phyloP scores from a whole-genome alignment of 92 coral and sea anemone genomes.

The Porites evermanni region DNA sequence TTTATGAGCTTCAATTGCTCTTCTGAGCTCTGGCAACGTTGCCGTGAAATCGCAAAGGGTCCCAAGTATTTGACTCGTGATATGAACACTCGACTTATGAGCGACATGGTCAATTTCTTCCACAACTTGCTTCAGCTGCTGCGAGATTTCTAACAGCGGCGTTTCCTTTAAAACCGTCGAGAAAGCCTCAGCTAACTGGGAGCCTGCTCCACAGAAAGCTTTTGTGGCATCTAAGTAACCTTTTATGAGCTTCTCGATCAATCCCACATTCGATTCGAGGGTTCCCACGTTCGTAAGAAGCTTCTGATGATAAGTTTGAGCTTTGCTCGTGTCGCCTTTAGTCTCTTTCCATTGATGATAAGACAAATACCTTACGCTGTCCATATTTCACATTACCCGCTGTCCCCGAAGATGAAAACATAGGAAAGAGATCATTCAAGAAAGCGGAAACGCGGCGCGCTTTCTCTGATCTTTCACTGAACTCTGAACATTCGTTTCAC shows the following conservation, averaged over 20 bases:
- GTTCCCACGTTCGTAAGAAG: conserved; percentile 84
- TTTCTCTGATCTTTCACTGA: conserved; percentile 14
- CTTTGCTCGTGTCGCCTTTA: conserved; percentile 76
- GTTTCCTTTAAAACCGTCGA: conserved; percentile 93
- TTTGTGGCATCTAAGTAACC: conserved; percentile 95
- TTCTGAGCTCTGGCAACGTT: conserved; percentile 89
- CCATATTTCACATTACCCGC: conserved; percentile 57
- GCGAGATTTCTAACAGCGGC: conserved; percentile 93
- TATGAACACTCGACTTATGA: conserved; percentile 91
- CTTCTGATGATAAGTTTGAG: conserved; percentile 79
- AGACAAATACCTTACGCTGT: conserved; percentile 87
- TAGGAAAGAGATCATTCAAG: background rate
- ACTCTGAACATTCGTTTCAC: conserved; percentile 5
- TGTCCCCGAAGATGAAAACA: conserved; percentile 25
- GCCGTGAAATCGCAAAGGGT: conserved; percentile 94
- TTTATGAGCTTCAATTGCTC: conserved; percentile 96
- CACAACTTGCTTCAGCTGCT: conserved; percentile 95
- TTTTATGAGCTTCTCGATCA: conserved; percentile 85
- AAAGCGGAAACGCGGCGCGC: conserved; percentile 2
- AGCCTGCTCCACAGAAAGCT: conserved; percentile 97
- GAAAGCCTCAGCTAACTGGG: conserved; percentile 92
- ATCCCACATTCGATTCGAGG: conserved; percentile 81
- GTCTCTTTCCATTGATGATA: conserved; percentile 94
- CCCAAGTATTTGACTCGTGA: conserved; percentile 87
- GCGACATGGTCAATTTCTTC: conserved; percentile 96